These are phyloP conservation scores for Psilopogon haemacephalus DNA, from an alignment of 2,113 vertebrate genomes.

Conservation along the genomic window DNA sequence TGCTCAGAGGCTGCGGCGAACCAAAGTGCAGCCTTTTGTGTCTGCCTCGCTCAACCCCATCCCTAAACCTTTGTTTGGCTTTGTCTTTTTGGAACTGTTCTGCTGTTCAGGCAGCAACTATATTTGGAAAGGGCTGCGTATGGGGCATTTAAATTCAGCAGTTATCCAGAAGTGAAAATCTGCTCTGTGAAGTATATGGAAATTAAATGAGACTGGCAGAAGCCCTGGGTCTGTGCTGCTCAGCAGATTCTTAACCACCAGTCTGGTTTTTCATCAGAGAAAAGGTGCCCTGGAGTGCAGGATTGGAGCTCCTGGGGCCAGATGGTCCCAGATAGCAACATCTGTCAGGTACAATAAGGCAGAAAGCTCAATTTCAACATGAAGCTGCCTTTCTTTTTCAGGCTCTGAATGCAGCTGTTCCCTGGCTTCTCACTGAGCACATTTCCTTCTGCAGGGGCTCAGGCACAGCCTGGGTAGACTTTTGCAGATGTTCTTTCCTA, in stretches of 20 bases:
- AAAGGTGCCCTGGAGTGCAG: background rate
- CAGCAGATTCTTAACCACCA: background rate
- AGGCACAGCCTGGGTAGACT: background rate
- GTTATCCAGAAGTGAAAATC: conserved; percentile 6
- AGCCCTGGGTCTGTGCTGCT: background rate
- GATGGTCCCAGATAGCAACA: background rate
- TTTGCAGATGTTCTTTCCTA: background rate
- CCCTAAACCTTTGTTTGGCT: conserved; percentile 46
- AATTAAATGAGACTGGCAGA: background rate
- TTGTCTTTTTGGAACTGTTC: conserved; percentile 16
- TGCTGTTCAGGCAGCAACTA: conserved; percentile 16
- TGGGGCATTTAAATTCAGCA: conserved; percentile 1
- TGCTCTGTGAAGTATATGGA: background rate
- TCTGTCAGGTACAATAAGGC: background rate
- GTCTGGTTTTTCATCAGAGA: background rate
- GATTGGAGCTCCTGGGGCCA: background rate
- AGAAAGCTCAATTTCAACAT: background rate
- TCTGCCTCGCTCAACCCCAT: conserved; percentile 35
- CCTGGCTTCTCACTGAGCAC: background rate
- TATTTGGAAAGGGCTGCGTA: conserved; percentile 11
- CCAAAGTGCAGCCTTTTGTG: conserved; percentile 46
- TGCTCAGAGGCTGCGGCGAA: conserved; percentile 57
- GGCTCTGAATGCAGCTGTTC: background rate
- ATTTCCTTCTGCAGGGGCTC: background rate
- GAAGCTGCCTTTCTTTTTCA: background rate